Conservation (phyloP, 2,797 vertebrate genomes). For the Cygnus olor region DNA sequence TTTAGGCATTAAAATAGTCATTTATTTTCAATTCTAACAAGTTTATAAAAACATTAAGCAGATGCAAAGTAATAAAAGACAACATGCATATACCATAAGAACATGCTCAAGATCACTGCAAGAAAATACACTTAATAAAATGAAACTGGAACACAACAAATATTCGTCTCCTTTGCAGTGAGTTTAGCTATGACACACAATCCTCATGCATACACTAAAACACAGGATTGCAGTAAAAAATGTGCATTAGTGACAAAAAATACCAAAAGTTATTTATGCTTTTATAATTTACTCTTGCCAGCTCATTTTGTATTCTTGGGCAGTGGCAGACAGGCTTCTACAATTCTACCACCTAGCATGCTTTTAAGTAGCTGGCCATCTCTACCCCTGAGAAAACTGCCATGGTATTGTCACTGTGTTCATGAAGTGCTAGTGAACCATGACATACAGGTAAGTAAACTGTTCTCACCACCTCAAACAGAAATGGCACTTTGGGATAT, state of each 20-base stretch:
- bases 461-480: neutral
- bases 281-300: neutral
- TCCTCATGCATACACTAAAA: neutral
- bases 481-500: neutral
- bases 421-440: neutral
- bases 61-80: neutral
- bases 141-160: neutral
- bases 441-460: neutral
- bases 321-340: neutral
- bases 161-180: neutral
- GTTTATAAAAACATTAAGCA: neutral
- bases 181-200: neutral
- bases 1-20: slow-evolving; percentile 33
- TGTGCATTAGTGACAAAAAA: neutral
- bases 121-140: neutral
- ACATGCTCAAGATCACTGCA: neutral
- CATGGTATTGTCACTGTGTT: neutral
- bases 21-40: slow-evolving; percentile 53
- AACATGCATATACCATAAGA: neutral
- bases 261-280: neutral
- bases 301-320: neutral
- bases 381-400: neutral
- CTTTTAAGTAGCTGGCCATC: neutral
- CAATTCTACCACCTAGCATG: neutral
- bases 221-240: neutral